Evolutionary conservation across 2,888 invertebrate species (phyloP), one percentile per base, ranked within the genome.

Genomic region (Eumerus sabulonum): DNA sequence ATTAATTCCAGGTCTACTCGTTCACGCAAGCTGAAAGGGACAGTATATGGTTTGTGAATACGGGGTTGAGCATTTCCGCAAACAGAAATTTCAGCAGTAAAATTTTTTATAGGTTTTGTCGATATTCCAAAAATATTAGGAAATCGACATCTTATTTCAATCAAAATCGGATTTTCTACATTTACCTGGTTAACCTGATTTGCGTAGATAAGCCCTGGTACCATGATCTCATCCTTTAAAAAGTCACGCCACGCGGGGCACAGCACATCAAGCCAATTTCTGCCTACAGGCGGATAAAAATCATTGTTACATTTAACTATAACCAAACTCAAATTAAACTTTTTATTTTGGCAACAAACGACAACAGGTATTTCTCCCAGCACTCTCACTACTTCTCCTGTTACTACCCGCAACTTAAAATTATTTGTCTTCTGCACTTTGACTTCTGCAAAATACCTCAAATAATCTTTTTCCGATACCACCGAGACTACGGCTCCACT

Each of bases 81-180:
- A 3, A 40, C 3, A n/a, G n/a, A 5, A 3, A n/a, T 11, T 40
- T 40, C 12, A 40, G n/a, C 11, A 3, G 12, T 9, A n/a, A n/a
- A n/a, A n/a, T 11, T 3, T 11, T n/a, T 7, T 7, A n/a, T n/a
- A 7, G n/a, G 11, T 3, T n/a, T n/a, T n/a, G n/a, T n/a, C n/a
- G n/a, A n/a, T 13, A n/a, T 1, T 44, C 11, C 40, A 1, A n/a
- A 1, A 11, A 40, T n/a, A 7, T 27, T 27, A 7, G 27, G 27
- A 16, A 73, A 63, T 9, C 38, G 53, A 17, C 47, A 54, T 19
- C 17, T 18, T n/a, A 18, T 38, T n/a, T 63, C 63, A 36, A 54
- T 47, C 7, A 47, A 17, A 13, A 54, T 14, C 13, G 38, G 53
- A 18, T 44, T 18, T 14, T 54, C 9, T 27, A 11, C 42, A 18